Percentiles rank a stretch among this genome's conserved stretches.
Conservation (phyloP, 2,113 vertebrate genomes). For the Sinocyclocheilus rhinocerous region DNA sequence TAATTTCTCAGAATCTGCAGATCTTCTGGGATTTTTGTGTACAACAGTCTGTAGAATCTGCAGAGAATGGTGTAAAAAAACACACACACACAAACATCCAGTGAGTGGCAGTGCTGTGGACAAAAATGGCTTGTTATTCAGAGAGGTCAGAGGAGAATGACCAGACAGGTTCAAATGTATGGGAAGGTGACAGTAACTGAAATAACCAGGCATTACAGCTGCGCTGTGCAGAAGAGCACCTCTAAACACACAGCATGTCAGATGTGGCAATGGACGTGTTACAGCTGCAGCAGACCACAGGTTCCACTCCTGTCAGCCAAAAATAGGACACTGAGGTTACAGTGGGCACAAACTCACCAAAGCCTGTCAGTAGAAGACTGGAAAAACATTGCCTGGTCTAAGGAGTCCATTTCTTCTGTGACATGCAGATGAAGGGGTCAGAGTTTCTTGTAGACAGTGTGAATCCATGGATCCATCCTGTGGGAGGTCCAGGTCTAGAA, state of each 20-base stretch:
- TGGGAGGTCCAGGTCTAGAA: too few relatives aligned
- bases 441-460: too few relatives aligned
- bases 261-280: not conserved
- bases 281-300: not conserved
- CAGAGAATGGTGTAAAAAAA: not conserved
- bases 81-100: not conserved
- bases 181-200: not conserved
- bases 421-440: not conserved
- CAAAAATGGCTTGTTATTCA: not conserved
- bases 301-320: slow-evolving; percentile 11
- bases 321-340: not conserved
- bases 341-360: not conserved
- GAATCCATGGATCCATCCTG: too few relatives aligned
- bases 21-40: not conserved
- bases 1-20: not conserved
- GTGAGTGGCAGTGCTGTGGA: not conserved
- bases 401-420: not conserved
- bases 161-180: not conserved
- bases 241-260: not conserved
- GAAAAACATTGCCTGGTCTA: not conserved
- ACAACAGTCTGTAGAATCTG: not conserved
- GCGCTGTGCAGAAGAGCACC: not conserved
- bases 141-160: slow-evolving; percentile 2
- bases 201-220: not conserved
- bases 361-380: not conserved